Percentiles rank a stretch among this genome's conserved stretches.
These are phyloP conservation scores for Montipora capricornis DNA, from an alignment of 64 coral and sea anemone genomes.

Conservation along the genomic window DNA sequence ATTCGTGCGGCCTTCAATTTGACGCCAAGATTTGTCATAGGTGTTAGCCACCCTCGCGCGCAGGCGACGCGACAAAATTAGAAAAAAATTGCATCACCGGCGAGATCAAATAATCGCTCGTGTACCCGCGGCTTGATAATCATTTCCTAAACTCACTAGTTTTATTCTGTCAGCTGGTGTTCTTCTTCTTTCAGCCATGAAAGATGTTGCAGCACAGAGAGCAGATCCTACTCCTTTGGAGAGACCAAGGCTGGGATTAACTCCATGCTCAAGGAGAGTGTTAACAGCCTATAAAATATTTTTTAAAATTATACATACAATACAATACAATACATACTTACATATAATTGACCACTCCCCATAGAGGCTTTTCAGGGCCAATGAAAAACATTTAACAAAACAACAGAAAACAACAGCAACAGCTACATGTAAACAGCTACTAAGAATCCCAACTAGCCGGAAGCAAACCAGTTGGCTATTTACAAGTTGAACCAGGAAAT, in stretches of 20 bases:
- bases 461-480: no score
- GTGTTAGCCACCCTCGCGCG: no score
- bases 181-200: conserved; percentile 91
- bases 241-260: conserved; percentile 86
- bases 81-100: no score
- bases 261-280: conserved; percentile 78
- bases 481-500: no score
- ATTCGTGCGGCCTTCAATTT: no score
- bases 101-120: no score
- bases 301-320: background rate
- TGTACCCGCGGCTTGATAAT: background rate
- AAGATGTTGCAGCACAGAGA: conserved; percentile 91
- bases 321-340: background rate
- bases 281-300: conserved; percentile 81
- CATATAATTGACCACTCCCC: background rate
- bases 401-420: no score
- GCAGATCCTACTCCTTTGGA: conserved; percentile 91
- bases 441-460: no score
- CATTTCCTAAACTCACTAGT: conserved; percentile 62
- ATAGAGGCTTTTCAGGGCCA: background rate
- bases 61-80: no score
- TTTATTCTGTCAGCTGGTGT: conserved; percentile 83
- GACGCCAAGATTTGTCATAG: no score
- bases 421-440: no score
- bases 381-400: no score